A percentile compares a stretch with the other conserved stretches of the same genome.
Conservation (phyloP, 2,113 vertebrate species). For the Psilopsiagon aymara region DNA sequence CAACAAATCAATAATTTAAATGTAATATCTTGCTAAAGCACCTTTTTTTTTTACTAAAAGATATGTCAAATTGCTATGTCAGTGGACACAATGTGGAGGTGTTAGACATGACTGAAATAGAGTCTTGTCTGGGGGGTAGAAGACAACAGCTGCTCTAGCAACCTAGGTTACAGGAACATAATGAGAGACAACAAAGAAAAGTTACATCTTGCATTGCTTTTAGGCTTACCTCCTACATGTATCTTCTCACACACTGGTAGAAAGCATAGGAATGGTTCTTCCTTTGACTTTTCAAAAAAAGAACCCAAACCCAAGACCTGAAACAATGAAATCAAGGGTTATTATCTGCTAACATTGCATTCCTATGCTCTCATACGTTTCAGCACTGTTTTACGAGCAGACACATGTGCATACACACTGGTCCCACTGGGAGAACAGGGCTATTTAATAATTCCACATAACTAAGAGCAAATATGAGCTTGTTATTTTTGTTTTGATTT, state of each 20-base stretch:
- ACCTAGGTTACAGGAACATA: neutral
- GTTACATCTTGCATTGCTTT: neutral
- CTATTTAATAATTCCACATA: neutral
- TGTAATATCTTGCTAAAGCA: neutral
- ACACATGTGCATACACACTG: neutral
- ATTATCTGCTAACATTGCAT: constrained; percentile 6
- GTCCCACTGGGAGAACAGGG: neutral
- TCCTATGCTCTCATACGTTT: neutral
- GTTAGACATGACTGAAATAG: neutral
- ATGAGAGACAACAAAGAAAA: neutral
- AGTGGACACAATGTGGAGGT: neutral
- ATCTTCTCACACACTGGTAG: neutral
- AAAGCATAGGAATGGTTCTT: neutral
- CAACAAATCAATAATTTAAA: neutral
- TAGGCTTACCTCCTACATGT: neutral
- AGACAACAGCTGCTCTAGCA: neutral
- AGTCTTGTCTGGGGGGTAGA: neutral
- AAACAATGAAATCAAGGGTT: neutral
- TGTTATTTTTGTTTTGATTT: neutral
- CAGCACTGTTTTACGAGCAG: neutral
- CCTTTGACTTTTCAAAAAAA: neutral
- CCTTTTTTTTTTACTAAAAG: neutral
- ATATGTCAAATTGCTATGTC: neutral
- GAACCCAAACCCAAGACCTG: neutral
- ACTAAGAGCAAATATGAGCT: neutral